Evolutionary conservation across 1,140 invertebrate species (phyloP).

Genomic region (Gryllus bimaculatus): DNA sequence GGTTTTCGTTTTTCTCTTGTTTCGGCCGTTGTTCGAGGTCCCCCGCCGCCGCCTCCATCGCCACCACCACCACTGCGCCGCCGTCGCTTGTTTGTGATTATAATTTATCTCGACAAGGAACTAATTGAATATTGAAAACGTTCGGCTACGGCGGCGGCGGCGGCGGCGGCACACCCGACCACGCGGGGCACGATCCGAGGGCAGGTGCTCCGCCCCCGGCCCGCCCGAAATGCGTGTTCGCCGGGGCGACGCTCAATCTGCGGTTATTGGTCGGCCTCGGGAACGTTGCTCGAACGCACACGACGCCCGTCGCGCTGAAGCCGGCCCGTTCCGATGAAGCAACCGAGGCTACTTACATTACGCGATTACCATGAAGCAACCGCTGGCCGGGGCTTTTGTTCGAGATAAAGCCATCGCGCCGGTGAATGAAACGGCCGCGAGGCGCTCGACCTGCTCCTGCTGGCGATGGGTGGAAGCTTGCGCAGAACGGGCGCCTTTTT

Average conservation of each 20-base stretch:
- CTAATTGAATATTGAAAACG: not conserved
- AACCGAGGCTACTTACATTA: not conserved
- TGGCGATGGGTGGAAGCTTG: too few species aligned
- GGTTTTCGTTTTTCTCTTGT: not conserved
- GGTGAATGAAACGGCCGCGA: not conserved
- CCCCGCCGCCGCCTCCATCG: not conserved
- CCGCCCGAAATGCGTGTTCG: not conserved
- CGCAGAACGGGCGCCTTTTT: too few species aligned
- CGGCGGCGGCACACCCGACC: not conserved
- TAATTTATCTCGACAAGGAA: constrained; percentile 5
- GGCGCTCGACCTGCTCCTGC: not conserved
- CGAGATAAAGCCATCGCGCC: not conserved
- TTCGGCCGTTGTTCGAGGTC: not conserved
- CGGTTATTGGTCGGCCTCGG: not conserved
- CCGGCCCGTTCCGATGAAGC: not conserved
- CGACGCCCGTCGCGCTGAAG: not conserved
- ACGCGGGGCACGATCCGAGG: not conserved
- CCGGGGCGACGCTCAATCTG: not conserved
- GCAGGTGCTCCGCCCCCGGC: not conserved
- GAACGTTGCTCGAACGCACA: too few species aligned
- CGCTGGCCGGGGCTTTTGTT: not conserved
- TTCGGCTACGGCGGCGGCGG: not conserved
- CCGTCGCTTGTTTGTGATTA: constrained; percentile 3
- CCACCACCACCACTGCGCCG: not conserved
- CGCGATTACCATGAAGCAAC: not conserved